Conservation (phyloP, 1,140 invertebrate species). For the Schlechtendalia chinensis region DNA sequence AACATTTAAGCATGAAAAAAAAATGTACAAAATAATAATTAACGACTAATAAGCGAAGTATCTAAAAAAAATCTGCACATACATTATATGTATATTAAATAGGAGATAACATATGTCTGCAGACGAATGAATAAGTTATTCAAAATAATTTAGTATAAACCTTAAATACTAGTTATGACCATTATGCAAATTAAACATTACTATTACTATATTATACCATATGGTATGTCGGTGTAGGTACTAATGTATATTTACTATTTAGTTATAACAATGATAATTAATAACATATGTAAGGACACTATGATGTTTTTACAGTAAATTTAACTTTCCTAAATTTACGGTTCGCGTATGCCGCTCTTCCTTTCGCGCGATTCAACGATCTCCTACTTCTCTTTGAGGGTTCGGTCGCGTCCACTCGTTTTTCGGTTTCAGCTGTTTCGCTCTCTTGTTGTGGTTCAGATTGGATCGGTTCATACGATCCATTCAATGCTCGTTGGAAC, state of each 20-base stretch:
- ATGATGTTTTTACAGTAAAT: neutral
- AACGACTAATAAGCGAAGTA: neutral
- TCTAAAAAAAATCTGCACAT: neutral
- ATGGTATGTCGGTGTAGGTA: no score
- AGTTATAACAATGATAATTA: neutral
- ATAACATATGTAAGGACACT: neutral
- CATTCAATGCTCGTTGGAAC: slow-evolving; percentile 30
- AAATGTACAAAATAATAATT: slow-evolving; percentile 1
- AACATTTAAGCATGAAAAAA: no score
- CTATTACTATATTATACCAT: neutral
- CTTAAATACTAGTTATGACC: slow-evolving; percentile 37
- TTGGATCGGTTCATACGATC: slow-evolving; percentile 22
- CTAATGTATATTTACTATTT: neutral
- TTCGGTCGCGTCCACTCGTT: neutral
- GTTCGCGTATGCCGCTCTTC: neutral
- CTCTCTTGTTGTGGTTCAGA: neutral
- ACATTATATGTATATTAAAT: slow-evolving; percentile 5
- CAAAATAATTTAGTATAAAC: slow-evolving; percentile 1
- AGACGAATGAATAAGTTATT: slow-evolving; percentile 10
- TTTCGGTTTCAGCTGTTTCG: neutral
- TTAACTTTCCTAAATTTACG: slow-evolving; percentile 38
- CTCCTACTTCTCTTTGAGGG: slow-evolving; percentile 13
- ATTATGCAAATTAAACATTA: slow-evolving; percentile 3
- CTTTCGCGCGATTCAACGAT: neutral
- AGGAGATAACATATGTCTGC: slow-evolving; percentile 21